These are phyloP conservation scores for Aphelenchoides besseyi DNA, from an alignment of 1,140 invertebrate species.

Conservation along the genomic window DNA sequence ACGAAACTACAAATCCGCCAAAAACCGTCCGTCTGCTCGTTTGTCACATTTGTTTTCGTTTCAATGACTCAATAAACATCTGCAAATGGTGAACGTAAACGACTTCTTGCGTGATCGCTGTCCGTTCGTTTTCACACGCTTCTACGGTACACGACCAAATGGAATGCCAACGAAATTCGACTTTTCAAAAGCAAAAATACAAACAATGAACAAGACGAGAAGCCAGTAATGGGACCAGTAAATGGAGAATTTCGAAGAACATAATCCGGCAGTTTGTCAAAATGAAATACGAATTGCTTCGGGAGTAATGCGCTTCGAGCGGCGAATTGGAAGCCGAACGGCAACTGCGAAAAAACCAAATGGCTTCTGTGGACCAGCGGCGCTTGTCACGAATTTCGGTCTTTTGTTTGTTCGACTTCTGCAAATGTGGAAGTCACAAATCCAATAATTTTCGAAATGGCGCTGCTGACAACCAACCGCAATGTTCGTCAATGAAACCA, in stretches of 20 bases:
- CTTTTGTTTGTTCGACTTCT: constrained; percentile 3
- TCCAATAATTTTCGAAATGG: neutral
- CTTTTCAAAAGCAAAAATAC: no score
- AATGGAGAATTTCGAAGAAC: neutral
- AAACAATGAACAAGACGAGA: no score
- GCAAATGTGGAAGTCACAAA: neutral
- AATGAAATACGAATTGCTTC: neutral
- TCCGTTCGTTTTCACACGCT: no score
- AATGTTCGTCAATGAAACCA: neutral
- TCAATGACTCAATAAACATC: no score
- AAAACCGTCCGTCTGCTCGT: no score
- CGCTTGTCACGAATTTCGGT: neutral
- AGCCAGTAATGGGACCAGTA: no score
- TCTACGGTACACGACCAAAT: no score
- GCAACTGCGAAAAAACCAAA: neutral
- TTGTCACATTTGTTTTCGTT: no score
- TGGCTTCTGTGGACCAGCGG: neutral
- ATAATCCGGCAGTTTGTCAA: constrained; percentile 5
- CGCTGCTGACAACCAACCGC: neutral
- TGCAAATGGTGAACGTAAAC: no score
- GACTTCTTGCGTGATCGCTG: no score
- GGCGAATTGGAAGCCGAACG: neutral
- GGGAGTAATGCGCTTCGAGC: neutral
- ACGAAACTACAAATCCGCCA: no score
- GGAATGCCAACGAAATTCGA: no score